Evolutionary conservation across 2,888 invertebrate genomes (phyloP), one percentile per base, ranked within the genome.

Genomic region (Drosophila phalerata): DNA sequence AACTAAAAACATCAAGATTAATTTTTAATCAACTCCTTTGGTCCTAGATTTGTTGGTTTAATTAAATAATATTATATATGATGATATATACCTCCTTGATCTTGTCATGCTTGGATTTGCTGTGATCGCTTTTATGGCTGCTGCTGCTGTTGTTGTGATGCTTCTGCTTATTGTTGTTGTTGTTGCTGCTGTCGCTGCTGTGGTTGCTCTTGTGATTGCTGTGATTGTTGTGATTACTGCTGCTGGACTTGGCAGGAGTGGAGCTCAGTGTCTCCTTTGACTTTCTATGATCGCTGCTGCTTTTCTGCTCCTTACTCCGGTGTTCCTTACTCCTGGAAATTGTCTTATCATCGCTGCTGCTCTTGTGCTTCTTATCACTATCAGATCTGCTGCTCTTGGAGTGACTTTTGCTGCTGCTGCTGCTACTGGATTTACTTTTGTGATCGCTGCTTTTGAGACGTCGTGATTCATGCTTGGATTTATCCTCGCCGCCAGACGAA

Each of bases 381-480:
- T 81, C 83, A 10, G 87, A 48, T 28, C 71, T 71, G 51, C 75
- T 78, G 51, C 75, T 78, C 48, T 84, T 85, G n/a, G 75, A 72
- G 47, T 82, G 77, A 47, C 52, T 68, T 30, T 68, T 81, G 37
- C 65, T 80, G 56, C 62, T 51, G 3, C 42, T 62, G 51, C 49
- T 66, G 40, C 49, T 57, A 48, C 51, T 57, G 0, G 76, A 67
- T 48, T 64, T 75, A 47, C 38, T 73, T 15, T 64, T 73, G 8
- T 63, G 65, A 22, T 73, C 56, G 53, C 62, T 63, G 58, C 76
- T 53, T 71, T 68, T 71, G 9, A 52, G 28, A 34, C 70, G 81
- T 10, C 56, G 61, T 22, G 70, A 69, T 5, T 73, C 69, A 17
- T 68, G 64, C 40, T 61, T 68, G 10, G 82, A 64, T 51, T 69